Percentiles rank a stretch among this genome's conserved stretches.
phyloP scores from a whole-genome alignment of 2,113 vertebrate species.

The Sturnira hondurensis region DNA sequence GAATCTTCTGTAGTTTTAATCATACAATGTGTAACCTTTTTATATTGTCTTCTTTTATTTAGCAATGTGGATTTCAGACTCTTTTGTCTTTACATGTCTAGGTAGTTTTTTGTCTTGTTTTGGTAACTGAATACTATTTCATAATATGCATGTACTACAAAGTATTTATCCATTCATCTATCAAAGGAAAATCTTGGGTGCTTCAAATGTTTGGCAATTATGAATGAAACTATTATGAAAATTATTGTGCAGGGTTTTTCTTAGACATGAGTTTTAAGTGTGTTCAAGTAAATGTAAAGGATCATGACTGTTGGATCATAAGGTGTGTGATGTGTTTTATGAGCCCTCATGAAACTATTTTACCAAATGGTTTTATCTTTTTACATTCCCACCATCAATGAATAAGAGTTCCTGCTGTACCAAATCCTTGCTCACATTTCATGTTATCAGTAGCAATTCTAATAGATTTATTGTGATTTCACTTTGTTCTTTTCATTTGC shows the following conservation, averaged over 20 bases:
- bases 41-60: neutral
- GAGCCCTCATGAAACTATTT: neutral
- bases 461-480: neutral
- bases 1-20: neutral
- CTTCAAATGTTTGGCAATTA: neutral
- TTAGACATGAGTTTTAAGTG: neutral
- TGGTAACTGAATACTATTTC: neutral
- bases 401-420: neutral
- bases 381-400: too few relatives aligned
- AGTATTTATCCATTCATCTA: neutral
- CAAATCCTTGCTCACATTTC: neutral
- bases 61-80: neutral
- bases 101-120: neutral
- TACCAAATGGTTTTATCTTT: neutral
- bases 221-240: neutral
- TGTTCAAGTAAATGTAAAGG: neutral
- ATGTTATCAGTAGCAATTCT: fast-evolving
- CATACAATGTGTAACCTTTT: neutral
- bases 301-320: neutral
- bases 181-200: neutral
- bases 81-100: neutral
- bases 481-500: neutral
- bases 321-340: neutral
- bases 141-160: neutral
- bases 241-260: neutral